Evolutionary conservation across 2,888 invertebrate species (phyloP).

Genomic region (Hylaea fasciaria): DNA sequence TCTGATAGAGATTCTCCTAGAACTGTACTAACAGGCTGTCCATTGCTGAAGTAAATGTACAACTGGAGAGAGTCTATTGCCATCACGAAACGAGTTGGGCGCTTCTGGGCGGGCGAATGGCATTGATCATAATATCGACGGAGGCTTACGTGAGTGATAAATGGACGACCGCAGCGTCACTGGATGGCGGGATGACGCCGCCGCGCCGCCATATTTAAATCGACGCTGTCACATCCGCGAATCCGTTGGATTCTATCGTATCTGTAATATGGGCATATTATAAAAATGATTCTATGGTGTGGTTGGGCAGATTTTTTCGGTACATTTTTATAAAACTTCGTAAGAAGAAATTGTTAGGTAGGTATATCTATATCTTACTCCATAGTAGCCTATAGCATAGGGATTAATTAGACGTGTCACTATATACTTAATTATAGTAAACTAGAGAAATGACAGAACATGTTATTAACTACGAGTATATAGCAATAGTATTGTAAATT

Average conservation of each 20-base stretch:
- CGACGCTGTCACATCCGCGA: constrained; percentile 77
- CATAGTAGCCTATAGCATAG: too few relatives aligned
- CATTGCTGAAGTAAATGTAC: too few relatives aligned
- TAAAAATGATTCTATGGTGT: neutral
- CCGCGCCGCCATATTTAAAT: constrained; percentile 78
- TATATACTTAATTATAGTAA: too few relatives aligned
- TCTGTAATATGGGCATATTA: constrained; percentile 3
- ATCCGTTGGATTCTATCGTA: constrained; percentile 42
- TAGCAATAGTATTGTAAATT: too few relatives aligned
- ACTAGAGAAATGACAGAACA: too few relatives aligned
- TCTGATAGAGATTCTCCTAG: too few relatives aligned
- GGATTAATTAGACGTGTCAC: too few relatives aligned
- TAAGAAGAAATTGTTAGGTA: neutral
- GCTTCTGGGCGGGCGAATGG: constrained; percentile 69
- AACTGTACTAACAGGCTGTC: too few relatives aligned
- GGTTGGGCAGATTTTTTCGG: neutral
- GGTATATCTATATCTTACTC: too few relatives aligned
- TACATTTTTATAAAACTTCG: too few relatives aligned
- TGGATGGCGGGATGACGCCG: constrained; percentile 71
- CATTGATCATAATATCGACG: constrained; percentile 85
- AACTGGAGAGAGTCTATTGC: constrained; percentile 33
- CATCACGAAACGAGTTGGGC: constrained; percentile 56
- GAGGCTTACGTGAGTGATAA: constrained; percentile 83
- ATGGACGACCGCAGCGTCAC: constrained; percentile 78
- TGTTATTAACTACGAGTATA: too few relatives aligned